These are phyloP conservation scores for Nemopilema nomurai DNA, from an alignment of 30 jellyfish, hydroid and myxozoan species.

Conservation along the genomic window DNA sequence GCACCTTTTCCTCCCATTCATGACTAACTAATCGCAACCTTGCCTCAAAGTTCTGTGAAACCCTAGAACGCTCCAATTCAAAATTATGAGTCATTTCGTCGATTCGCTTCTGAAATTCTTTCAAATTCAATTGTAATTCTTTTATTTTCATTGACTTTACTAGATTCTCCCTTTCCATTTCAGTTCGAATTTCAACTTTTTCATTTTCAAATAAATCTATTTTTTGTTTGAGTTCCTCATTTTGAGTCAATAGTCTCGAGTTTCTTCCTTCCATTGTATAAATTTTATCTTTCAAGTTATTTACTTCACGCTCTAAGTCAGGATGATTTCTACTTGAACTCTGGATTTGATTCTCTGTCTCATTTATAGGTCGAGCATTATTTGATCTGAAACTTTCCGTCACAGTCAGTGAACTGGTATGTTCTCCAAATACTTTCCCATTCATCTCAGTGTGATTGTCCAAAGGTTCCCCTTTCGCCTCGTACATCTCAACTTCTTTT, in stretches of 20 bases:
- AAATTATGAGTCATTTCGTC: constrained; percentile 44
- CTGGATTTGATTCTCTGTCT: not conserved
- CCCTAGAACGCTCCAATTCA: constrained; percentile 53
- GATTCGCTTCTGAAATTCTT: constrained; percentile 52
- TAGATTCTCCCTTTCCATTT: constrained; percentile 34
- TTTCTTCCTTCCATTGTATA: not conserved
- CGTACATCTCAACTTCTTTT: not conserved
- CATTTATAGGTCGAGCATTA: not conserved
- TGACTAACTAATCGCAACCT: constrained; percentile 29
- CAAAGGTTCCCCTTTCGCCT: not conserved
- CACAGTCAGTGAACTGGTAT: not conserved
- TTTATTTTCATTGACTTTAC: constrained; percentile 28
- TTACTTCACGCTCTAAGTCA: constrained; percentile 5
- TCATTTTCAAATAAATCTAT: constrained; percentile 46
- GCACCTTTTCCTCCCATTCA: constrained; percentile 63
- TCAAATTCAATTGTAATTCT: constrained; percentile 36
- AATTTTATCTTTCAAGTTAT: constrained; percentile 19
- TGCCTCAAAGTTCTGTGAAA: constrained; percentile 52
- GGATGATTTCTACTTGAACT: not conserved
- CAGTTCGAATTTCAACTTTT: constrained; percentile 35
- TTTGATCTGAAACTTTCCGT: not conserved
- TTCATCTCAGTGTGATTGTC: not conserved
- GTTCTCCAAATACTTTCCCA: not conserved
- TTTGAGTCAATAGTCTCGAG: constrained; percentile 21
- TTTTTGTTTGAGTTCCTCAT: constrained; percentile 51